Base-by-base conservation (phyloP, 2,113 vertebrate species). In the Pelvicachromis taeniatus region DNA sequence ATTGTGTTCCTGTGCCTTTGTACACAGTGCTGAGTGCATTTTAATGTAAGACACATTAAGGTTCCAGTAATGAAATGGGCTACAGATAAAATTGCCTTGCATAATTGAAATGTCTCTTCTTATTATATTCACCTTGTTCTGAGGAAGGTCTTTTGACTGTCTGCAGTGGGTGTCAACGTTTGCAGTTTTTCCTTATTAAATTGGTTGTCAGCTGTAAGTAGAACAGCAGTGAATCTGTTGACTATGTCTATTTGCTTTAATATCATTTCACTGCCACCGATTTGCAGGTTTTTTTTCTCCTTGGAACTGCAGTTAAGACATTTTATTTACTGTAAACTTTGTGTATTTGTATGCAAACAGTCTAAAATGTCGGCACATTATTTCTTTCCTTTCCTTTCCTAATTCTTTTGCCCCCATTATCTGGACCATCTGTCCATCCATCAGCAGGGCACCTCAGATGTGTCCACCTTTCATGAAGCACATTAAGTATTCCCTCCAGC, bases 391-490 rank as follows among this genome's bases (percentile, higher is more conserved):
- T 75, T 21, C 56, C 16, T 53, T 48, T 61, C 42, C 7, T 53
- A 6, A 16, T 83, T 26, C 59, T 4, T 84, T 68, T 81, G 42
- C 73, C 31, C 54, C 83, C 54, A 21, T 88, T 80, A 31, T 68
- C 19, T 40, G 54, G 79, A 5, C 40, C 61, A 85, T 90, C 77
- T 80, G 80, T 92, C 86, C 68, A 82, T 88, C 80, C 40, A 59
- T 89, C 85, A 82, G 55, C 55, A 42, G 40, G 52, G 7, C 73
- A 59, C 31, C 26, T 82, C 77, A 80, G 78, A 85, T 56, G 33
- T 29, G 86, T 87, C 52, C 26, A 78, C 68, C 45, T 81, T 75
- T 81, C 83, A 70, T 58, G 33, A 42, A 26, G 42, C 68, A 70
- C 81, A 83, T 86, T 50, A 59, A 75, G 7, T 35, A 21, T 52